Evolutionary conservation across 2,888 invertebrate genomes (phyloP).

Genomic region (Helleia helle): DNA sequence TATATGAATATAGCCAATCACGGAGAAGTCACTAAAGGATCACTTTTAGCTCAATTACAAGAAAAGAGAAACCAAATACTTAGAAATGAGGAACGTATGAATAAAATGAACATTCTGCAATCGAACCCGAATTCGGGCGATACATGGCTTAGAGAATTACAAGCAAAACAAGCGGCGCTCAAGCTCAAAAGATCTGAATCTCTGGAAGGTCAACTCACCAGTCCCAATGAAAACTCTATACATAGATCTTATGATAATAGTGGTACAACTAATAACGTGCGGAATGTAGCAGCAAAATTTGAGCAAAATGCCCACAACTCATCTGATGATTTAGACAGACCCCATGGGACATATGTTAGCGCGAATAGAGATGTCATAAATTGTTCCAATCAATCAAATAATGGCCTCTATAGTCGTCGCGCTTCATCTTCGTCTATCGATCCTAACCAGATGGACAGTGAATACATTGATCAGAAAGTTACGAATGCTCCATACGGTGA

Average conservation of each 20-base stretch:
- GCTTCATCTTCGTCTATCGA: conserved; percentile 60
- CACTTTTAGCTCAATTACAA: conserved; percentile 77
- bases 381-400: conserved; percentile 52
- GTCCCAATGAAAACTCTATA: conserved; percentile 31
- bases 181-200: conserved; percentile 54
- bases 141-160: conserved; percentile 84
- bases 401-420: conserved; percentile 45
- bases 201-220: conserved; percentile 49
- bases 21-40: conserved; percentile 45
- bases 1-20: conserved; percentile 24
- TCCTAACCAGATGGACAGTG: conserved; percentile 56
- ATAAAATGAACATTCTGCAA: conserved; percentile 41
- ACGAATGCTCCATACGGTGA: conserved; percentile 54
- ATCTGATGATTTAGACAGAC: conserved; percentile 42
- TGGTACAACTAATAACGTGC: conserved; percentile 68
- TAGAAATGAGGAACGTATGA: conserved; percentile 49
- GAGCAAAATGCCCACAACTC: conserved; percentile 62
- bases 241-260: conserved; percentile 27
- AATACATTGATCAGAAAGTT: conserved; percentile 45
- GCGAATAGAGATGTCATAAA: conserved; percentile 63
- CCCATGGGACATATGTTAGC: conserved; percentile 55
- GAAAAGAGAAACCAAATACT: conserved; percentile 77
- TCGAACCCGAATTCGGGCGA: conserved; percentile 54
- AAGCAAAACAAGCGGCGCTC: conserved; percentile 81
- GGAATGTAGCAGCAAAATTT: conserved; percentile 88